Evolutionary conservation across 2,888 invertebrate species (phyloP), one percentile per base, ranked within the genome.

Genomic region (Napeogenes inachia): DNA sequence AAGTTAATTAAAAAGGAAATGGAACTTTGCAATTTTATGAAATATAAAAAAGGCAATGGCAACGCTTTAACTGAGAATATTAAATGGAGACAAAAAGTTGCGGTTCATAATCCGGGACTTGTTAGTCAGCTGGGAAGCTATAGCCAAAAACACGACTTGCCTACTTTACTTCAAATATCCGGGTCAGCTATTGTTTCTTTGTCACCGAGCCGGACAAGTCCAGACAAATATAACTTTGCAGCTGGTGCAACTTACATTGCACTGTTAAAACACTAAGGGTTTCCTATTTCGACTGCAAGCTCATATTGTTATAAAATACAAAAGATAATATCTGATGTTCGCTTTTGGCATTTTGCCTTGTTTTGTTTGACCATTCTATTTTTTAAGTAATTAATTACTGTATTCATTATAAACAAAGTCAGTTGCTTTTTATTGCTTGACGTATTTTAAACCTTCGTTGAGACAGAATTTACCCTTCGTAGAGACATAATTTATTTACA

Each of bases 101-200:
- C 38, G 35, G 47, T 35, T 58, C 58, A 38, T 50, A 58, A 58
- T 58, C 30, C 42, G 30, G 32, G 38, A n/a, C 35, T 58, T 57
- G 35, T 60, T 55, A 47, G 54, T 33, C 58, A 62, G 61, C 59
- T 59, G 66, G 61, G 61, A 57, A 54, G 60, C 60, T 50, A 30
- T 50, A 50, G 59, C 66, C 68, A 82, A 84, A 81, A 81, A 78
- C 75, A 76, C 73, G 70, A 74, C 76, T 77, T 75, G 72, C 76
- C 76, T 81, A 79, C 81, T 83, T 81, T 81, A 78, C 81, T 78
- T 76, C 75, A 79, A 81, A 83, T 84, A 85, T 85, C 82, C 83
- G 82, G 84, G 85, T 84, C 85, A 79, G 71, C 77, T 75, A 84
- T 86, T 86, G 84, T 86, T 84, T 83, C 82, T 85, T 86, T 86